phyloP scores from a whole-genome alignment of 2,797 vertebrate species.

The Danio tinwini region DNA sequence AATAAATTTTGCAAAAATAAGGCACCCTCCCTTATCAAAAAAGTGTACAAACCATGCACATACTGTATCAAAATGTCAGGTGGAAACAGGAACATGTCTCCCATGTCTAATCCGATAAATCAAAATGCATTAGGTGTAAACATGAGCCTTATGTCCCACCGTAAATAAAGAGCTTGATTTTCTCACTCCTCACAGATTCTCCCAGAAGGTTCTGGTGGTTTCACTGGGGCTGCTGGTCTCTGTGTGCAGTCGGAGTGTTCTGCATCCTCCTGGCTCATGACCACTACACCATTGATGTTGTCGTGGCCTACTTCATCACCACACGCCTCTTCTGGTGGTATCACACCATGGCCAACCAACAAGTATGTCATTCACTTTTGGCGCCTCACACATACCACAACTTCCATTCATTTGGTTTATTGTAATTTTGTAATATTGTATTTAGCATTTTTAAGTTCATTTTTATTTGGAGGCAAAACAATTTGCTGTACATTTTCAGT shows the following conservation, averaged over 20 bases:
- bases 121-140: too few relatives aligned
- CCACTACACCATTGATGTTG: conserved; percentile 91
- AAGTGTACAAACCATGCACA: too few relatives aligned
- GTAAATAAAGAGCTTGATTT: not conserved
- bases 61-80: too few relatives aligned
- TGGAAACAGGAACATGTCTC: too few relatives aligned
- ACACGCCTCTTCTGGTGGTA: conserved; percentile 92
- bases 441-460: too few relatives aligned
- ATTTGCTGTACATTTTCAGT: too few relatives aligned
- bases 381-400: not conserved
- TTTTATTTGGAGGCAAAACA: too few relatives aligned
- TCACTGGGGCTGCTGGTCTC: conserved; percentile 85
- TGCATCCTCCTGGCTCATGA: conserved; percentile 90
- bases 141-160: too few relatives aligned
- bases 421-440: too few relatives aligned
- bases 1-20: too few relatives aligned
- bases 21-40: too few relatives aligned
- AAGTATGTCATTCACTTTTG: conserved; percentile 73
- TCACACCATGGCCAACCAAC: conserved; percentile 92
- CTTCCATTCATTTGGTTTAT: not conserved
- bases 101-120: too few relatives aligned
- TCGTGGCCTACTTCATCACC: conserved; percentile 89
- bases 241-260: conserved; percentile 84
- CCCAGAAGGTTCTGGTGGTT: conserved; percentile 87
- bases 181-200: conserved; percentile 76